Percentiles rank a stretch among this genome's conserved stretches.
Conservation (phyloP, 2,113 vertebrate genomes). For the Rhagologus leucostigma region DNA sequence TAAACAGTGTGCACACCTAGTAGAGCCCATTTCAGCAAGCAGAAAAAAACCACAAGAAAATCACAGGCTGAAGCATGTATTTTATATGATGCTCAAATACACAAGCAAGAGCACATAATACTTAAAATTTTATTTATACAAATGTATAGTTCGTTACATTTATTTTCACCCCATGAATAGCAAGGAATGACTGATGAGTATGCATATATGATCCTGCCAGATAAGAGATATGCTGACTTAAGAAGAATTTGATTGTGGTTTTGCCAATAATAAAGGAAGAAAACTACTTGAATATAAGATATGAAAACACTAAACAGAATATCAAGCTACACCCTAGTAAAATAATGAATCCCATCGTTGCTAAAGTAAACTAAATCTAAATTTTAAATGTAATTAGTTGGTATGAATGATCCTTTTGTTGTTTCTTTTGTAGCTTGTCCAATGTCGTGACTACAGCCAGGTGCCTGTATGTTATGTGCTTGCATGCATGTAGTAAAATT, state of each 20-base stretch:
- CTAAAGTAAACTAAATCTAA: neutral
- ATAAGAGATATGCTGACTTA: neutral
- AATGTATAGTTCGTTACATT: neutral
- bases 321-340: neutral
- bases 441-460: neutral
- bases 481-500: neutral
- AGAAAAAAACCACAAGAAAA: neutral
- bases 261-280: neutral
- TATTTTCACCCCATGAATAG: neutral
- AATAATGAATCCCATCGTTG: neutral
- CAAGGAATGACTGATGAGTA: neutral
- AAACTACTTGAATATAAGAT: neutral
- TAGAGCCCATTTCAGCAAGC: neutral
- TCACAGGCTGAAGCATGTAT: neutral
- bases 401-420: neutral
- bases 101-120: neutral
- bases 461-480: accelerated
- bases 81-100: neutral
- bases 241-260: neutral
- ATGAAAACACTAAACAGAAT: neutral
- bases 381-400: neutral
- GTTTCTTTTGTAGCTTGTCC: neutral
- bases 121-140: neutral
- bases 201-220: neutral
- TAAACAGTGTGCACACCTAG: neutral